Conservation (phyloP, 2,888 invertebrate genomes). For the Catocala nupta region DNA sequence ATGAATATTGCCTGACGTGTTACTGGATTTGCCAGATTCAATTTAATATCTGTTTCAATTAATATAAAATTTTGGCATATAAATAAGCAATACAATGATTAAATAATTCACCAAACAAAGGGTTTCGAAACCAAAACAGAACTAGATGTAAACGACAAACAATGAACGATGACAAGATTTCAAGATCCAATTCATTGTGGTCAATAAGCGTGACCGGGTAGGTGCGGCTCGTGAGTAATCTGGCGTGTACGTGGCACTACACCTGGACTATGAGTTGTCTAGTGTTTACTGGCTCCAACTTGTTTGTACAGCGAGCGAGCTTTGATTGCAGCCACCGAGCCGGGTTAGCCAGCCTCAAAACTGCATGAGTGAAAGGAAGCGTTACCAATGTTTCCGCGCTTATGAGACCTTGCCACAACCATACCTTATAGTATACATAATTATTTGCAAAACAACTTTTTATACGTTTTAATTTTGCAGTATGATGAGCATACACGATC, state of each 20-base stretch:
- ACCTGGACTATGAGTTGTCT: constrained; percentile 29
- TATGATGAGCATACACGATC: constrained; percentile 26
- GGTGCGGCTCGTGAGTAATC: constrained; percentile 37
- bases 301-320: constrained; percentile 56
- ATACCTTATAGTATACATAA: constrained; percentile 45
- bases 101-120: too few relatives aligned
- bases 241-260: constrained; percentile 27
- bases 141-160: constrained; percentile 30
- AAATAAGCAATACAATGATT: too few relatives aligned
- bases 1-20: too few relatives aligned
- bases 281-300: constrained; percentile 37
- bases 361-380: constrained; percentile 71
- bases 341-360: constrained; percentile 57
- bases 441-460: constrained; percentile 26
- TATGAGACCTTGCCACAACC: constrained; percentile 64
- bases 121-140: constrained; percentile 21
- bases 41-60: background rate
- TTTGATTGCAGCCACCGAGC: constrained; percentile 62
- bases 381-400: constrained; percentile 68
- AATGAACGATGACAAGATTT: constrained; percentile 38
- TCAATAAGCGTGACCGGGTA: constrained; percentile 52
- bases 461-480: constrained; percentile 23
- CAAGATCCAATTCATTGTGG: constrained; percentile 42
- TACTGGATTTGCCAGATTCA: too few relatives aligned
- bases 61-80: background rate